A percentile compares a stretch with the other conserved stretches of the same genome.
These are phyloP conservation scores for Rhinella marina DNA, from an alignment of 2,797 vertebrate species.

Conservation along the genomic window DNA sequence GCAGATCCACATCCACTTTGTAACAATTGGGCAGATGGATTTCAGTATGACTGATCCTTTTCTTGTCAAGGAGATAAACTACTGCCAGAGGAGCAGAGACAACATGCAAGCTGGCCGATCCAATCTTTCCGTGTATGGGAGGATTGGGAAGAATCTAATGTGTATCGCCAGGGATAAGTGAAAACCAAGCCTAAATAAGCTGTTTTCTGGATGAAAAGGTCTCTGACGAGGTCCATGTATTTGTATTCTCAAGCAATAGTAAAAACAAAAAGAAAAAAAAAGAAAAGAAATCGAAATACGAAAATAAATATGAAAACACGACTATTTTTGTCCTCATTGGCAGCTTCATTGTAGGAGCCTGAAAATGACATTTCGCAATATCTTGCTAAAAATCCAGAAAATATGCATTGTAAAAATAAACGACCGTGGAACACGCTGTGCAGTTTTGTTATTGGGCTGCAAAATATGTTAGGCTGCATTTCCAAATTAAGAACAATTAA, in stretches of 20 bases:
- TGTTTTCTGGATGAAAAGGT: neutral
- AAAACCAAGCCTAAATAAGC: neutral
- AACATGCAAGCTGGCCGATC: too few relatives aligned
- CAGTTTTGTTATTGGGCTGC: neutral
- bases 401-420: slow-evolving; percentile 37
- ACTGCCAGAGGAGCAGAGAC: too few relatives aligned
- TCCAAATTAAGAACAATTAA: slow-evolving; percentile 28
- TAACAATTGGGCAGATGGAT: too few relatives aligned
- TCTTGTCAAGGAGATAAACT: too few relatives aligned
- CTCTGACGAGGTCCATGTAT: neutral
- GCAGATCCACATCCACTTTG: too few relatives aligned
- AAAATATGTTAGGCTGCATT: neutral
- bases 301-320: neutral
- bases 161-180: neutral
- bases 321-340: neutral
- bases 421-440: neutral
- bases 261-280: neutral
- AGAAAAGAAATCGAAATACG: neutral
- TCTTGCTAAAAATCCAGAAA: slow-evolving; percentile 18
- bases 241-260: neutral
- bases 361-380: slow-evolving; percentile 27
- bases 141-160: too few relatives aligned
- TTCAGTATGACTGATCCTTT: too few relatives aligned
- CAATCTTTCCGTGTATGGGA: too few relatives aligned
- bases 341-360: slow-evolving; percentile 11